Evolutionary conservation across 92 coral and sea anemone species (phyloP).

Genomic region (Umimayanthus chanpuru): DNA sequence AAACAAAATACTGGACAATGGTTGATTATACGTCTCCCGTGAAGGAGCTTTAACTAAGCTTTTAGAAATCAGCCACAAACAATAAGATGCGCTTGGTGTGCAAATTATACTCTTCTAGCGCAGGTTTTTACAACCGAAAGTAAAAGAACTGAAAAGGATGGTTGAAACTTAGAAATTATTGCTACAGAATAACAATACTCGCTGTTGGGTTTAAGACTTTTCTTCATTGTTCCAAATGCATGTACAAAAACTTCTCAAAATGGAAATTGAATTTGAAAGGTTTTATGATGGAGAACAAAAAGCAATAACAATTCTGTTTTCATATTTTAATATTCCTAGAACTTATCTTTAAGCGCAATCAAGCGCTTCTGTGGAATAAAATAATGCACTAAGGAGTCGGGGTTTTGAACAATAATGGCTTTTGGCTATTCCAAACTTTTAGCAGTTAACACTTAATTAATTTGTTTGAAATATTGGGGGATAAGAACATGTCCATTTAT

Average conservation of each 20-base stretch:
- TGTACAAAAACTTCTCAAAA: not conserved
- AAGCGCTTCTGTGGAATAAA: not conserved
- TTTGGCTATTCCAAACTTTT: not conserved
- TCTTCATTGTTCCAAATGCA: not conserved
- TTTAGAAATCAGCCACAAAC: slow-evolving; percentile 2
- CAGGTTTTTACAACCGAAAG: not conserved
- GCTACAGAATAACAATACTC: not conserved
- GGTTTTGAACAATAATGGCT: no score
- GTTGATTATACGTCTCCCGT: slow-evolving; percentile 8
- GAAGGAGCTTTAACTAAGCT: not conserved
- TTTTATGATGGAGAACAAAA: not conserved
- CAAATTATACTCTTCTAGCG: not conserved
- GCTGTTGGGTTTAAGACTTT: not conserved
- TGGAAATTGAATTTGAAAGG: not conserved
- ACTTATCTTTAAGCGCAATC: not conserved
- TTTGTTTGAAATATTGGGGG: not conserved
- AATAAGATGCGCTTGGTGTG: not conserved
- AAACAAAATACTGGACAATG: not conserved
- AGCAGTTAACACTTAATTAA: not conserved
- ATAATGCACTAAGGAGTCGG: not conserved
- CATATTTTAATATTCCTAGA: not conserved
- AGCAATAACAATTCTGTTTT: not conserved
- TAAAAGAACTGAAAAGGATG: not conserved
- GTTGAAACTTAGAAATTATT: not conserved
- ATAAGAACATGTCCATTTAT: no score